Conservation (phyloP, 1,140 invertebrate species). For the Lethrus apterus region DNA sequence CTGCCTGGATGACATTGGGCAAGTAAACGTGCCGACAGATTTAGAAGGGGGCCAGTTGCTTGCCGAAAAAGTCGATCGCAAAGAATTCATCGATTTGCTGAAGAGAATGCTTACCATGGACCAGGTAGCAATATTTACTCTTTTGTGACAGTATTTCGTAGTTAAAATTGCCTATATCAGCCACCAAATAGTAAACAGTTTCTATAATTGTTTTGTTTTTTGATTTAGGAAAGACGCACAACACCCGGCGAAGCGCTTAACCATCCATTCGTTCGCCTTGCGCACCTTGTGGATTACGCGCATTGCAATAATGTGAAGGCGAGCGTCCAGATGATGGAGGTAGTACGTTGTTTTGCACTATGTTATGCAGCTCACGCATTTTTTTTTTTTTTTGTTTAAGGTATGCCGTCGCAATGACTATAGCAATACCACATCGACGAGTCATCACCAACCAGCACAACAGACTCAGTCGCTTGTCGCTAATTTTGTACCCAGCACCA, state of each 20-base stretch:
- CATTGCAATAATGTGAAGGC: slow-evolving; percentile 95
- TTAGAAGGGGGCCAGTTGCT: slow-evolving; percentile 90
- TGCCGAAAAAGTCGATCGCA: slow-evolving; percentile 91
- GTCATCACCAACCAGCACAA: slow-evolving; percentile 54
- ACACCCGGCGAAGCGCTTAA: slow-evolving; percentile 92
- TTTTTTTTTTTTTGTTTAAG: slow-evolving; percentile 8
- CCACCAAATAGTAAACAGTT: slow-evolving; percentile 1
- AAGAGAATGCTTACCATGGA: slow-evolving; percentile 98
- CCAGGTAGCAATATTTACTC: slow-evolving; percentile 60
- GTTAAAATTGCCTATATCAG: neutral
- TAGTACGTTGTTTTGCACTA: slow-evolving; percentile 3
- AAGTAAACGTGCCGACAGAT: slow-evolving; percentile 95
- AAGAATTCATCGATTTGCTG: slow-evolving; percentile 94
- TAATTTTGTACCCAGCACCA: slow-evolving; percentile 67
- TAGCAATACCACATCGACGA: slow-evolving; percentile 46
- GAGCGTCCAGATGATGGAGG: slow-evolving; percentile 93
- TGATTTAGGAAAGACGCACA: slow-evolving; percentile 74
- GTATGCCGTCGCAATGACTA: slow-evolving; percentile 65
- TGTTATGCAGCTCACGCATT: neutral
- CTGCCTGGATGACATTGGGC: slow-evolving; percentile 97
- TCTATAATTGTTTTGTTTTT: slow-evolving; percentile 19
- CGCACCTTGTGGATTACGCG: slow-evolving; percentile 91
- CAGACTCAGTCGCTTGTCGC: slow-evolving; percentile 56
- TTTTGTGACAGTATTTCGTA: neutral
- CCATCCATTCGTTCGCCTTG: slow-evolving; percentile 88